Evolutionary conservation across 2,797 vertebrate genomes (phyloP), one percentile per base, ranked within the genome.

Genomic region (Melanotaenia boesemani): DNA sequence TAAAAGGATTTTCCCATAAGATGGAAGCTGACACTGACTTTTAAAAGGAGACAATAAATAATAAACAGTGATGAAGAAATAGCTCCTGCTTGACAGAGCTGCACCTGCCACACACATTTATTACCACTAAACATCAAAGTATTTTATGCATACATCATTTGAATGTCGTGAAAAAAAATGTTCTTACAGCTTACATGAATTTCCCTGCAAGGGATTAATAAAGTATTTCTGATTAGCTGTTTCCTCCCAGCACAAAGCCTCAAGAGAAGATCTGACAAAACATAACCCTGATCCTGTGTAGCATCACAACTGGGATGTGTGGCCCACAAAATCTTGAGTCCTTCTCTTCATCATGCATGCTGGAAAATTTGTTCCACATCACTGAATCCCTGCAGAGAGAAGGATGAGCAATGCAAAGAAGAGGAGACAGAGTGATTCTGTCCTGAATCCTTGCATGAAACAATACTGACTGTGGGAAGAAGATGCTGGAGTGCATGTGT

Each of bases 281-380:
- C 67, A 74, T 24, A 60, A 75, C 72, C 74, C 59, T 61, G 69
- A 12, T 84, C 79, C 79, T 80, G 73, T 67, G 48, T 72, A 22
- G 10, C 74, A 66, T 78, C 68, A 59, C 69, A 72, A 63, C 71
- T 0, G 2, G 6, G 67, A 83, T 15, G 65, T 56, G 48, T 63
- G 70, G 52, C 63, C 71, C 61, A 72, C 37, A 64, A 77, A 76
- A 41, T 41, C 56, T 61, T 59, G 63, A 62, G 54, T 28, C 26
- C 36, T 67, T 34, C 20, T 76, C 62, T 15, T 81, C 79, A 28
- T 70, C 70, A 1, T 46, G 67, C 70, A 67, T 56, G 39, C 75
- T 72, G 70, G 54, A 82, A 1, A 37, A 61, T 72, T 57, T 7
- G 52, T 81, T 85, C 80, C 73, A 69, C 78, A 54, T 77, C 63